Conservation (phyloP, 1,140 invertebrate genomes). For the Pseudachorutes palmiensis region DNA sequence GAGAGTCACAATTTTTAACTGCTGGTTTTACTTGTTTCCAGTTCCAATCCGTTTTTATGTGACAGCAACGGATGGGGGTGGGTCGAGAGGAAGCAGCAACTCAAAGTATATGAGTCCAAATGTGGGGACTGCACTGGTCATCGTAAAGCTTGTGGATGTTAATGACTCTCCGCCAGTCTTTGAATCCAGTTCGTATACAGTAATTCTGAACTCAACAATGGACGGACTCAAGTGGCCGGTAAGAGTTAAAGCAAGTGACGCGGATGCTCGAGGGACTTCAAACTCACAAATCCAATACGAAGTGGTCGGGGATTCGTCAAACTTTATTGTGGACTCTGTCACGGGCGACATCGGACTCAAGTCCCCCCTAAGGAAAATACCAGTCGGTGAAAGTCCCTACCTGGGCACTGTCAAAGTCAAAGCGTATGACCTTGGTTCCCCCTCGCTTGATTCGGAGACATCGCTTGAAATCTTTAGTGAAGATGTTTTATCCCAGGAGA, state of each 20-base stretch:
- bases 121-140: slow-evolving; percentile 26
- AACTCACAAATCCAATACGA: slow-evolving; percentile 33
- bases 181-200: slow-evolving; percentile 27
- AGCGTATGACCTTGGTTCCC: slow-evolving; percentile 30
- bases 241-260: slow-evolving; percentile 26
- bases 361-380: too few relatives aligned
- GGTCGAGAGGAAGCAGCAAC: too few relatives aligned
- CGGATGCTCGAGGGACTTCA: slow-evolving; percentile 24
- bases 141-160: slow-evolving; percentile 29
- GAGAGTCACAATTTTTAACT: too few relatives aligned
- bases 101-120: slow-evolving; percentile 26
- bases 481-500: slow-evolving; percentile 28
- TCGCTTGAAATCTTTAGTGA: slow-evolving; percentile 32
- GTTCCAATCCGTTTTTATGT: slow-evolving; percentile 36
- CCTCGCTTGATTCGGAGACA: slow-evolving; percentile 25
- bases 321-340: slow-evolving; percentile 22
- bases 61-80: slow-evolving; percentile 35
- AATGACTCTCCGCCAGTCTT: slow-evolving; percentile 32
- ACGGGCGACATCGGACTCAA: slow-evolving; percentile 27
- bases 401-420: slow-evolving; percentile 26
- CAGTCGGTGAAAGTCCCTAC: slow-evolving; percentile 26
- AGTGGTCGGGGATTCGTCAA: slow-evolving; percentile 17
- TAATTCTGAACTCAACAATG: slow-evolving; percentile 27
- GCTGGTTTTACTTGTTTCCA: too few relatives aligned
- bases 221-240: slow-evolving; percentile 30